These are phyloP conservation scores for Tachuris rubrigastra DNA, from an alignment of 2,113 vertebrate genomes.

Conservation along the genomic window DNA sequence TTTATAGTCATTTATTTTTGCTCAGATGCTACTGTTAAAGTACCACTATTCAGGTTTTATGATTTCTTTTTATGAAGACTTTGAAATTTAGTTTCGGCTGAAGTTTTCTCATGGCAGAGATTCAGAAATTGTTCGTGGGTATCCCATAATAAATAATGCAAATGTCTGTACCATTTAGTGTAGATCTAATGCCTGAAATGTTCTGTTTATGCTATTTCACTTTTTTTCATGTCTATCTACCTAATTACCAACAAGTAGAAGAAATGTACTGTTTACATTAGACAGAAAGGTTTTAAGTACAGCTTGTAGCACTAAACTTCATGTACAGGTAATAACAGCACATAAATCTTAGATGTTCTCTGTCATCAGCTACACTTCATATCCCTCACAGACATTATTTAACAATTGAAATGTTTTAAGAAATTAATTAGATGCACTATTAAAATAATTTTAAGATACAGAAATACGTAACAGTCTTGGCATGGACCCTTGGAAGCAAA, in stretches of 20 bases:
- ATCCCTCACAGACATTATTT: background rate
- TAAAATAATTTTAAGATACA: background rate
- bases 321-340: background rate
- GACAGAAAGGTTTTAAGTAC: background rate
- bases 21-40: background rate
- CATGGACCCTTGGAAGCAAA: background rate
- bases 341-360: background rate
- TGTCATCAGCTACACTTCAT: background rate
- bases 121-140: background rate
- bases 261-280: background rate
- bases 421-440: background rate
- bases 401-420: background rate
- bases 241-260: background rate
- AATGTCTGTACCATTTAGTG: background rate
- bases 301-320: background rate
- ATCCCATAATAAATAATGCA: background rate
- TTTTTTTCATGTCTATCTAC: background rate
- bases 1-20: background rate
- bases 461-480: background rate
- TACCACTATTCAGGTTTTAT: background rate
- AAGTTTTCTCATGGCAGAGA: background rate
- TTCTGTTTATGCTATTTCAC: background rate
- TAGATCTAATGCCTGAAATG: background rate
- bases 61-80: background rate
- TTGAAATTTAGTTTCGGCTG: background rate